These are phyloP conservation scores for Drosophila tristis DNA, from an alignment of 1,140 invertebrate species.

Conservation along the genomic window DNA sequence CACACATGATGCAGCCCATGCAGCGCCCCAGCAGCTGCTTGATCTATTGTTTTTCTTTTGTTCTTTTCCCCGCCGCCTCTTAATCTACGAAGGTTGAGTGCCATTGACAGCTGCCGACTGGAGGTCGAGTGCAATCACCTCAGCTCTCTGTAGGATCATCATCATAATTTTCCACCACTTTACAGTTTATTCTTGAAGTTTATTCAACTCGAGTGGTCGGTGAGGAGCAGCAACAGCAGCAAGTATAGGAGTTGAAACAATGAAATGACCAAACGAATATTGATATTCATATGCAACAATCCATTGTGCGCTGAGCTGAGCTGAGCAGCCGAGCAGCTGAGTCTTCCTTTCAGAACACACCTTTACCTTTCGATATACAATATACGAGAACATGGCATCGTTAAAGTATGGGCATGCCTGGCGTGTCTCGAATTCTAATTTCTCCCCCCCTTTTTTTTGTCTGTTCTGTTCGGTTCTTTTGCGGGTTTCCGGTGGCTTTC, in stretches of 20 bases:
- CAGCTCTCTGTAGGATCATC: slow-evolving; percentile 12
- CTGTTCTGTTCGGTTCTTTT: slow-evolving; percentile 20
- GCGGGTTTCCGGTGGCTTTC: slow-evolving; percentile 41
- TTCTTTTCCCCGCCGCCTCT: slow-evolving; percentile 8
- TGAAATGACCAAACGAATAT: slow-evolving; percentile 50
- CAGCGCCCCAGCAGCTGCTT: slow-evolving; percentile 21
- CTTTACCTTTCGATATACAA: slow-evolving; percentile 38
- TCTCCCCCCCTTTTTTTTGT: neutral
- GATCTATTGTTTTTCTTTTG: slow-evolving; percentile 32
- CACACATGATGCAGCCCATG: slow-evolving; percentile 1
- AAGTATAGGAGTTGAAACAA: slow-evolving; percentile 4
- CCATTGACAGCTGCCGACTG: slow-evolving; percentile 34
- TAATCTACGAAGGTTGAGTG: slow-evolving; percentile 50
- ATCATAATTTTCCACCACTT: slow-evolving; percentile 7
- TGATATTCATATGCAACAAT: slow-evolving; percentile 42
- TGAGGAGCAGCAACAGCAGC: no score
- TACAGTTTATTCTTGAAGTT: slow-evolving; percentile 36
- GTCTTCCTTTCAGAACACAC: slow-evolving; percentile 40
- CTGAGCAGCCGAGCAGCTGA: no score
- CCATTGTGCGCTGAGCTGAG: slow-evolving; percentile 2
- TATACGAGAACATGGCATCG: slow-evolving; percentile 39
- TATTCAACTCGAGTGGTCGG: slow-evolving; percentile 28
- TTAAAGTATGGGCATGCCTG: slow-evolving; percentile 25
- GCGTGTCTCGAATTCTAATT: slow-evolving; percentile 31
- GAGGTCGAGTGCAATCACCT: slow-evolving; percentile 44